Evolutionary conservation across 1,140 invertebrate species (phyloP).

Genomic region (Lordiphosa clarofinis): DNA sequence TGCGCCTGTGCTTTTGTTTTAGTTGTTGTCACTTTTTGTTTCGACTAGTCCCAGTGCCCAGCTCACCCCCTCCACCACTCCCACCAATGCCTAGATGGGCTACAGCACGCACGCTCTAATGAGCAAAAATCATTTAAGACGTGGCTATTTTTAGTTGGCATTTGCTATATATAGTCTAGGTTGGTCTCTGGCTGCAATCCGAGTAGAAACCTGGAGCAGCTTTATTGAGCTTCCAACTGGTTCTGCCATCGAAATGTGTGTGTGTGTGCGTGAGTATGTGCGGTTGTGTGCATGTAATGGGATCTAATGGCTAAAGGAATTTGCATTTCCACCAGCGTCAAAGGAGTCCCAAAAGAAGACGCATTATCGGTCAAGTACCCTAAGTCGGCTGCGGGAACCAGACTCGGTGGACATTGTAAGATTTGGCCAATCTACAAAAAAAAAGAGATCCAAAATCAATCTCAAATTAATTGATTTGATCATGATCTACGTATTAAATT

Average conservation of each 20-base stretch:
- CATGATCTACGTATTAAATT: too few species aligned
- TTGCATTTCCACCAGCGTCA: too few species aligned
- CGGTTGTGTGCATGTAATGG: too few species aligned
- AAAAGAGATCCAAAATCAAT: too few species aligned
- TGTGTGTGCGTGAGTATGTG: conserved; percentile 31
- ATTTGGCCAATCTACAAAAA: too few species aligned
- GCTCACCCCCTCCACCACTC: not conserved
- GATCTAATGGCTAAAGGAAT: too few species aligned
- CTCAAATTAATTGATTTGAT: too few species aligned
- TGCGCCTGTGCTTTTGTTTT: conserved; percentile 68
- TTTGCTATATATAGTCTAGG: conserved; percentile 64
- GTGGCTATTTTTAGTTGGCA: conserved; percentile 70
- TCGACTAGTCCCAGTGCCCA: conserved; percentile 25
- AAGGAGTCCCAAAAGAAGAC: too few species aligned
- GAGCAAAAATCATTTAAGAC: conserved; percentile 77
- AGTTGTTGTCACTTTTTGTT: conserved; percentile 71
- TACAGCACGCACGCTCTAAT: conserved; percentile 72
- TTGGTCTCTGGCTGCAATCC: conserved; percentile 22
- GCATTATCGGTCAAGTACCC: too few species aligned
- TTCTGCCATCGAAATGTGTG: conserved; percentile 24
- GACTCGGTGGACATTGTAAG: too few species aligned
- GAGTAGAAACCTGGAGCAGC: conserved; percentile 29
- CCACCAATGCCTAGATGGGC: conserved; percentile 24
- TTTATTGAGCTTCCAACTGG: conserved; percentile 72
- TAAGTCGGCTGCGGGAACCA: too few species aligned